Evolutionary conservation across 2,888 invertebrate genomes (phyloP), one percentile per base, ranked within the genome.

Genomic region (Folsomia manolachei): DNA sequence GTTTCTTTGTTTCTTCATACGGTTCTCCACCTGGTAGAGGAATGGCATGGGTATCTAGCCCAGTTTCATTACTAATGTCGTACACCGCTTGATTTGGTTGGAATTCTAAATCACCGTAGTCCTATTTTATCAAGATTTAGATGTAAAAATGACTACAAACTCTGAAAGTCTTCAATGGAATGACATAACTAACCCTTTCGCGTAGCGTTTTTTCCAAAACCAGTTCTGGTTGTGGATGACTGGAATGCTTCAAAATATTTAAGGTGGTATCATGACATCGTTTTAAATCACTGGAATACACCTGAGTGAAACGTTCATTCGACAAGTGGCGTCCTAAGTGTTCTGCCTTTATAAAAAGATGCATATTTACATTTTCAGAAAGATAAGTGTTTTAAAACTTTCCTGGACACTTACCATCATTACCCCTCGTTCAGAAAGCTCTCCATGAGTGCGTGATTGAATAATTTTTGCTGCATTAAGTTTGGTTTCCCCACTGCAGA

Each of bases 101-200:
- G 53, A 76, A 78, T 64, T 78, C 78, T 62, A 75, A 27, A 60
- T 78, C 78, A 11, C 78, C 78, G 27, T 76, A 78, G 68, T 78
- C 76, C 75, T 76, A 52, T 63, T 26, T n/a, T 14, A 27, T 27
- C 27, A 39, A 14, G 39, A 39, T n/a, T n/a, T n/a, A n/a, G n/a
- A 56, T 56, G 56, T 7, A 7, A 14, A 4, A 14, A 24, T 23
- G 19, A 19, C 24, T 67, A 65, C 70, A n/a, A n/a, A n/a, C n/a
- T n/a, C n/a, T n/a, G n/a, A n/a, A n/a, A n/a, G n/a, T n/a, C n/a
- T n/a, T n/a, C n/a, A n/a, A n/a, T n/a, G n/a, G n/a, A n/a, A n/a
- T n/a, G n/a, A n/a, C n/a, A n/a, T n/a, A n/a, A n/a, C n/a, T n/a
- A n/a, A 76, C 76, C 69, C 78, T 62, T 68, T 78, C 78, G 21